phyloP scores from a whole-genome alignment of 2,888 invertebrate genomes.

The Tupiocoris notatus region DNA sequence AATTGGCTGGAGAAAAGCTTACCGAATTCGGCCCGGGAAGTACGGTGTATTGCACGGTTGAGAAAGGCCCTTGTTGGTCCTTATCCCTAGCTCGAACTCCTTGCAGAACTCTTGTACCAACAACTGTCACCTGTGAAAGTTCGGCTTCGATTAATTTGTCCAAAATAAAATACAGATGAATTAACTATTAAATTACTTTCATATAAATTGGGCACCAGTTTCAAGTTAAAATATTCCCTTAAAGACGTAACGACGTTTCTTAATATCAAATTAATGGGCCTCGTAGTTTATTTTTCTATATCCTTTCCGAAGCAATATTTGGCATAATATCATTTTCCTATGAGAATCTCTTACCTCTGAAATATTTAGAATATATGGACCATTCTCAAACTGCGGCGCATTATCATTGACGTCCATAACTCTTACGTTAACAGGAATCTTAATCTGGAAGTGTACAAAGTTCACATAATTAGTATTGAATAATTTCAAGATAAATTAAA shows the following conservation, averaged over 20 bases:
- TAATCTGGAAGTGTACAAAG: conserved; percentile 59
- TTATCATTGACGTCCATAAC: conserved; percentile 92
- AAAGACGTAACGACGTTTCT: too few species aligned
- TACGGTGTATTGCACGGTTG: conserved; percentile 80
- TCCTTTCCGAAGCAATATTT: too few species aligned
- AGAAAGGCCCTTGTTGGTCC: conserved; percentile 85
- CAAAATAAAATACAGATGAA: too few species aligned
- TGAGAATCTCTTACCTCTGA: conserved; percentile 86
- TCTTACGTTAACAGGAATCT: conserved; percentile 77
- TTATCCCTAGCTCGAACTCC: conserved; percentile 76
- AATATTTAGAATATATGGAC: conserved; percentile 77
- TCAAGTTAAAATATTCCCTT: too few species aligned
- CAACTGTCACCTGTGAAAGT: conserved; percentile 57
- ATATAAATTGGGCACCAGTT: too few species aligned
- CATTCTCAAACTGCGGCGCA: conserved; percentile 77
- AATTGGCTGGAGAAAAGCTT: conserved; percentile 52
- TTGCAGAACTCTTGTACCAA: conserved; percentile 68
- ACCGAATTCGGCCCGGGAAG: conserved; percentile 74
- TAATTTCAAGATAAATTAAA: too few species aligned
- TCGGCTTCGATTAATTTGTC: too few species aligned
- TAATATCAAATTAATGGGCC: too few species aligned
- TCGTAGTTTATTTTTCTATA: too few species aligned
- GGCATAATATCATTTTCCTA: too few species aligned
- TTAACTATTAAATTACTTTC: too few species aligned
- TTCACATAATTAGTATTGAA: too few species aligned